phyloP scores from a whole-genome alignment of 2,888 invertebrate genomes.

The Synanthedon myopaeformis region DNA sequence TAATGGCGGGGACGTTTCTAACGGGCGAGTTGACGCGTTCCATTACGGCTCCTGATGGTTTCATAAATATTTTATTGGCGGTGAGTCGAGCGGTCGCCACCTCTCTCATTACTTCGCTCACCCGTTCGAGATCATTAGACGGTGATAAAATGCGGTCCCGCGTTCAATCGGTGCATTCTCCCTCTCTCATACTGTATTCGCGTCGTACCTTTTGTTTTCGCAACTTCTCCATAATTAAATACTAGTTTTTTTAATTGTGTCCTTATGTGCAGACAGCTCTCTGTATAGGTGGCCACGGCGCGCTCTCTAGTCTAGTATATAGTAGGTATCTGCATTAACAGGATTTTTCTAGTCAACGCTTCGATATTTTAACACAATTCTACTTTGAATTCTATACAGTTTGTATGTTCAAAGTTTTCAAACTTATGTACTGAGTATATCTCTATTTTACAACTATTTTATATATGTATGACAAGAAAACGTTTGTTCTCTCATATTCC shows the following conservation, averaged over 20 bases:
- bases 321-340: too few relatives aligned
- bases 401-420: too few relatives aligned
- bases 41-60: conserved; percentile 52
- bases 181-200: conserved; percentile 17
- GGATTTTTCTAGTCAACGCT: too few relatives aligned
- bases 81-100: conserved; percentile 27
- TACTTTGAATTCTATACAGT: too few relatives aligned
- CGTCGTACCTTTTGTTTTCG: conserved; percentile 31
- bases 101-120: conserved; percentile 47
- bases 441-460: too few relatives aligned
- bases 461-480: too few relatives aligned
- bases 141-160: conserved; percentile 57
- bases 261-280: neutral
- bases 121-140: conserved; percentile 52
- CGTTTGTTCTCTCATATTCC: too few relatives aligned
- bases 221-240: conserved; percentile 32
- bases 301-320: too few relatives aligned
- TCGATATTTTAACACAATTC: too few relatives aligned
- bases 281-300: neutral
- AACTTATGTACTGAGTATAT: too few relatives aligned
- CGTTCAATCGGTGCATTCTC: conserved; percentile 36
- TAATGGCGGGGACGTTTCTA: conserved; percentile 37
- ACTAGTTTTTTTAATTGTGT: conserved; percentile 1
- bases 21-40: conserved; percentile 39
- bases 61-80: conserved; percentile 66